Evolutionary conservation across 1,140 invertebrate species (phyloP).

Genomic region (Phortica variegata): DNA sequence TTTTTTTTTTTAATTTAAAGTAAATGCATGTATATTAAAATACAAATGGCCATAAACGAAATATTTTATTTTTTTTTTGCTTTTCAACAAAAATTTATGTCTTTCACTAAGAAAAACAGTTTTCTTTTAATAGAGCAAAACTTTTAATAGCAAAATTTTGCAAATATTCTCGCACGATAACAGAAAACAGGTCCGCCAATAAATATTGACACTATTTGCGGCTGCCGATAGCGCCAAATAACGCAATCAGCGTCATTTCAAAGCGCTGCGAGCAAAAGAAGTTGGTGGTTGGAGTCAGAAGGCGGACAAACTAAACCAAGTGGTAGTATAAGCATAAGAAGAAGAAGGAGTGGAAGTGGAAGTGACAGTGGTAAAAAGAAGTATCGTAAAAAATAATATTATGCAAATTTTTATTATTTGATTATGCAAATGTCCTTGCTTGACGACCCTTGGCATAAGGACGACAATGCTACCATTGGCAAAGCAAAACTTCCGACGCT

Average conservation of each 20-base stretch:
- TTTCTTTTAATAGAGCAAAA: slow-evolving; percentile 29
- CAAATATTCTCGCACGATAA: slow-evolving; percentile 45
- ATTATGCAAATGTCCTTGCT: slow-evolving; percentile 56
- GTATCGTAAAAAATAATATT: slow-evolving; percentile 55
- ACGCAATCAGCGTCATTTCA: too few relatives aligned
- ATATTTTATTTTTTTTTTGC: neutral
- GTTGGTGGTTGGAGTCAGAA: too few relatives aligned
- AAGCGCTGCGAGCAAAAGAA: slow-evolving; percentile 14
- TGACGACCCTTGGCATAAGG: slow-evolving; percentile 57
- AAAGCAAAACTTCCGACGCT: neutral
- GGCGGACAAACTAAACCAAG: too few relatives aligned
- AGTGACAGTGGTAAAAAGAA: slow-evolving; percentile 26
- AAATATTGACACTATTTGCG: slow-evolving; percentile 55
- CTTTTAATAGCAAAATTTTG: slow-evolving; percentile 52
- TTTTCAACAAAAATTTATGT: neutral
- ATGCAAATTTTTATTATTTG: slow-evolving; percentile 58
- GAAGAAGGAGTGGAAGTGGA: slow-evolving; percentile 1
- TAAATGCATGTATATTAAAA: neutral
- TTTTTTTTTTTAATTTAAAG: neutral
- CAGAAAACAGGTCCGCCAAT: slow-evolving; percentile 52
- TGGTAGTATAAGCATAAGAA: neutral
- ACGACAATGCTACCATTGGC: slow-evolving; percentile 39
- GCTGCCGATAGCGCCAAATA: slow-evolving; percentile 20
- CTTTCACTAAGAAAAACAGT: slow-evolving; percentile 30
- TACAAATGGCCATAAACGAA: too few relatives aligned